These are phyloP conservation scores for Anoplolepis gracilipes DNA, from an alignment of 1,140 invertebrate species.

Conservation along the genomic window DNA sequence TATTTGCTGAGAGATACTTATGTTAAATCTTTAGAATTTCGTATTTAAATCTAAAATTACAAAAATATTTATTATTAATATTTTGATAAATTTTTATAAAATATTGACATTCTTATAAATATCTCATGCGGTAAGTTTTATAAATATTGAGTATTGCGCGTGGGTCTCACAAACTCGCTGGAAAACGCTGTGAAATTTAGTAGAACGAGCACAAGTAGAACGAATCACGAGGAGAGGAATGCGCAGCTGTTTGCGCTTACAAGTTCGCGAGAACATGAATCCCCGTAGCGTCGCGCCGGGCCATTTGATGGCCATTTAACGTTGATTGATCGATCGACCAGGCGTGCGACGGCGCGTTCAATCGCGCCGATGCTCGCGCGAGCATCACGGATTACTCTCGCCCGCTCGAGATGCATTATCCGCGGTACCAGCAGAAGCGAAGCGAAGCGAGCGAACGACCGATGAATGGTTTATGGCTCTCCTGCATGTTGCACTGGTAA, in stretches of 20 bases:
- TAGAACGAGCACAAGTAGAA: neutral
- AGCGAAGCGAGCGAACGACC: no score
- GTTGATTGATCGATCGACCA: conserved; percentile 61
- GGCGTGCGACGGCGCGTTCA: conserved; percentile 53
- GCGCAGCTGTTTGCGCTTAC: conserved; percentile 32
- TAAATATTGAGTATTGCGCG: no score
- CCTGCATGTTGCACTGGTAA: conserved; percentile 55
- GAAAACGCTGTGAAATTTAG: conserved; percentile 12
- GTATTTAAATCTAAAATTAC: no score
- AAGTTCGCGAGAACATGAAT: conserved; percentile 18
- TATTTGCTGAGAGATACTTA: no score
- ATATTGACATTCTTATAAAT: no score
- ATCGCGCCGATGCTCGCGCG: conserved; percentile 37
- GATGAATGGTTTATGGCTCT: conserved; percentile 59
- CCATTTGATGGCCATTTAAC: conserved; percentile 66
- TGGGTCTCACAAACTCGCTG: no score
- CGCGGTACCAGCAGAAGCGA: conserved; percentile 43
- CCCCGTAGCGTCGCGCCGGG: conserved; percentile 20
- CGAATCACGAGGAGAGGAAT: neutral
- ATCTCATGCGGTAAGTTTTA: no score
- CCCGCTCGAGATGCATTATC: conserved; percentile 46
- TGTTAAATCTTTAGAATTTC: no score
- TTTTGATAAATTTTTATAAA: no score
- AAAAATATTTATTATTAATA: no score
- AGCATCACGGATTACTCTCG: neutral